phyloP scores from a whole-genome alignment of 2,113 vertebrate species.

The Lamprologus tigripictilis region DNA sequence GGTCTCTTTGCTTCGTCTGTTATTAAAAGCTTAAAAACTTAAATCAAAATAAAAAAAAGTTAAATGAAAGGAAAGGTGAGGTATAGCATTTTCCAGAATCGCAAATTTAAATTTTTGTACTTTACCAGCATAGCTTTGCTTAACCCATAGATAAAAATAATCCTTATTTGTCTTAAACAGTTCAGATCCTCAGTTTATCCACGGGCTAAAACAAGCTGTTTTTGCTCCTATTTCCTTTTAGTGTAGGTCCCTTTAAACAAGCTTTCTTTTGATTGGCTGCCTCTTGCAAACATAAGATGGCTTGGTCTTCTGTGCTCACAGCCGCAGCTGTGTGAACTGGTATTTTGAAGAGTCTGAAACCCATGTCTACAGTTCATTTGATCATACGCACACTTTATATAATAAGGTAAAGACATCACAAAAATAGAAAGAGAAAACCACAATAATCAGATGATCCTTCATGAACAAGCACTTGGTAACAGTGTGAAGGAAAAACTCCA shows the following conservation, averaged over 20 bases:
- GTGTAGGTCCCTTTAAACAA: neutral
- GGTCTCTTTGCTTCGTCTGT: neutral
- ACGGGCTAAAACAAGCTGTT: neutral
- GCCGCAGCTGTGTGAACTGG: fast-evolving
- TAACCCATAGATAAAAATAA: neutral
- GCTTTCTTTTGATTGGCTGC: neutral
- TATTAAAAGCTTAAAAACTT: neutral
- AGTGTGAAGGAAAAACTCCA: neutral
- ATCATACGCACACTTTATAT: fast-evolving
- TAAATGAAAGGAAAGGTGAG: neutral
- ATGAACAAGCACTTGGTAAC: neutral
- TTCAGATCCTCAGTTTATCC: neutral
- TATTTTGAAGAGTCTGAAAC: neutral
- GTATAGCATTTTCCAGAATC: neutral
- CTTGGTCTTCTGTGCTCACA: neutral
- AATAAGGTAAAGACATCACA: neutral
- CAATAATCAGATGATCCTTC: neutral
- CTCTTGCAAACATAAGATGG: neutral
- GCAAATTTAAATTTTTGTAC: neutral
- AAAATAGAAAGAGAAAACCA: neutral
- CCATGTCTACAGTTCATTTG: neutral
- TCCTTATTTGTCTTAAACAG: neutral
- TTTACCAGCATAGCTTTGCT: neutral
- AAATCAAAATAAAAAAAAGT: neutral
- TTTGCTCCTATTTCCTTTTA: neutral